These are phyloP conservation scores for Anthoscopus minutus DNA, from an alignment of 2,113 vertebrate genomes.

Conservation along the genomic window DNA sequence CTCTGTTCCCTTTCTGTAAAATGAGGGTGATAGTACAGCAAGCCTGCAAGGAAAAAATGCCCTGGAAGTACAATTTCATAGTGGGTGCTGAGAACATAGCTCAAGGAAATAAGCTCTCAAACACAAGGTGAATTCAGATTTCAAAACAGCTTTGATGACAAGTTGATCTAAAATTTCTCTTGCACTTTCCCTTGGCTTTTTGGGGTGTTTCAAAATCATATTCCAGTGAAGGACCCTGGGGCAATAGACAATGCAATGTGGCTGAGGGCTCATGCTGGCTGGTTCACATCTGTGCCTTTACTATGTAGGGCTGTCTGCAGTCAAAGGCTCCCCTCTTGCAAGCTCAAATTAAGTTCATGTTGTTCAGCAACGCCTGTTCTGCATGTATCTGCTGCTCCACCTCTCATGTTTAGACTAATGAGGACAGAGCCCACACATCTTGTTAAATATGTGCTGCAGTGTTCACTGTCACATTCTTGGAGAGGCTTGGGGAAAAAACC, in stretches of 20 bases:
- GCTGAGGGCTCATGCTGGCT: background rate
- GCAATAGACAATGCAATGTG: background rate
- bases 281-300: background rate
- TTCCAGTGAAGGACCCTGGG: background rate
- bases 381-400: background rate
- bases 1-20: background rate
- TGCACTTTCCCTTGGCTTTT: background rate
- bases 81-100: background rate
- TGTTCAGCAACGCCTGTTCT: background rate
- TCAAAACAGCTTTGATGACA: background rate
- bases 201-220: background rate
- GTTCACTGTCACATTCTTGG: background rate
- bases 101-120: background rate
- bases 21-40: background rate
- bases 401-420: background rate
- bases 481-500: background rate
- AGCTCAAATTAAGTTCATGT: background rate
- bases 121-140: background rate
- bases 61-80: background rate
- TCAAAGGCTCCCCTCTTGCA: background rate
- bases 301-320: background rate
- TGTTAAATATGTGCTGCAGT: background rate
- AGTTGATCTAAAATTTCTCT: background rate
- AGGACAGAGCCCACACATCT: background rate
- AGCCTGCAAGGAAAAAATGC: background rate